Base-by-base conservation (phyloP, 2,113 vertebrate genomes). In the Tringa solitaria region DNA sequence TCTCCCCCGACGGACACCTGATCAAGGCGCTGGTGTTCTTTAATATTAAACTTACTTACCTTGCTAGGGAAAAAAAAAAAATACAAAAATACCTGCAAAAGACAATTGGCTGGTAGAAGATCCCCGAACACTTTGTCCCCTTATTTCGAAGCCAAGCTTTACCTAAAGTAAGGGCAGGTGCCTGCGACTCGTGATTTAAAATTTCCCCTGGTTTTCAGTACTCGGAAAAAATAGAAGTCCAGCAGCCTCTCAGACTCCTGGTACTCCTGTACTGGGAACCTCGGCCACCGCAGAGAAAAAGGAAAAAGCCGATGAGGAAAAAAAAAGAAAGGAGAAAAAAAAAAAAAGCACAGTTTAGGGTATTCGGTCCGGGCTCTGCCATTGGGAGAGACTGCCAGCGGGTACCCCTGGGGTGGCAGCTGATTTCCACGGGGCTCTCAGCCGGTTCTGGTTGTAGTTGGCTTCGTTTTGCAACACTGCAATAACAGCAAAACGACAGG, bases 401-500 rank as follows among this genome's bases (percentile, higher is more conserved):
- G 94, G 96, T 92, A 84, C 93, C 96, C 94, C 91, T 90, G 87
- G 96, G 95, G 91, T 83, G 85, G 94, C 95, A 94, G 91, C 90
- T 95, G 95, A 76, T 97, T 97, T 95, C 96, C 96, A 86, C 17
- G 67, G 97, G 93, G 95, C 91, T 96, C 95, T 94, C 87, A 67
- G 92, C 63, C 23, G 10, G 28, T 93, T 93, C 95, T 96, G 95
- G 65, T 96, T 70, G 0, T 54, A 95, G 93, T 95, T 96, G 95
- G 97, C 97, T 98, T 97, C 80, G 87, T 98, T 98, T 98, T 98
- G 96, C 96, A 95, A 95, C 95, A 97, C 97, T 63, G 95, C 98
- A 98, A 98, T 98, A 98, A 98, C 95, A 81, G 95, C 97, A 98
- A 98, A 98, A 97, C 90, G 96, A 98, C 95, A 96, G 95, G 93